These are phyloP conservation scores for Numida meleagris DNA, from an alignment of 2,113 vertebrate species.

Conservation along the genomic window DNA sequence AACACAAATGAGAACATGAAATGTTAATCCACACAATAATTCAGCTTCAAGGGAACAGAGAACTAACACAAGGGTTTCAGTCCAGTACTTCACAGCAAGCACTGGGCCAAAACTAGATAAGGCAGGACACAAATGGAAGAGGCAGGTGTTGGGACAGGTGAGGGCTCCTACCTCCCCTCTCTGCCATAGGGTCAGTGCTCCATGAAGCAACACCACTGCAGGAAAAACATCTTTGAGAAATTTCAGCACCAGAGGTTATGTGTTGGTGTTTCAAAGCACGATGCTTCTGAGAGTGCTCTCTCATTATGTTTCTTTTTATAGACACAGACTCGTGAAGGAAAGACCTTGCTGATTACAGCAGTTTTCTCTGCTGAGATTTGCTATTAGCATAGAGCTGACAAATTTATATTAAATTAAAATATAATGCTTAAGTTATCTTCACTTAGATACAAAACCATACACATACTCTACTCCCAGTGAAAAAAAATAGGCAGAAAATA, in stretches of 20 bases:
- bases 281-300: neutral
- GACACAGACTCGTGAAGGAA: neutral
- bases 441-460: neutral
- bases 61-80: slow-evolving; percentile 2
- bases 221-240: neutral
- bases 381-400: neutral
- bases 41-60: neutral
- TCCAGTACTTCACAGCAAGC: neutral
- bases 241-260: neutral
- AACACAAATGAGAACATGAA: slow-evolving; percentile 18
- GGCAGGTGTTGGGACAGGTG: neutral
- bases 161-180: neutral
- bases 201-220: fast-evolving
- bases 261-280: neutral
- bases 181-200: neutral
- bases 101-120: neutral
- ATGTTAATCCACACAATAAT: slow-evolving; percentile 5
- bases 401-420: neutral
- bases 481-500: neutral
- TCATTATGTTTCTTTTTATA: neutral
- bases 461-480: neutral
- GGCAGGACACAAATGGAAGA: neutral
- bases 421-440: neutral
- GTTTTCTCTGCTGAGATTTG: neutral
- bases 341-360: slow-evolving; percentile 5